phyloP scores from a whole-genome alignment of 92 coral and sea anemone species.

The Chrysogorgia sp. region DNA sequence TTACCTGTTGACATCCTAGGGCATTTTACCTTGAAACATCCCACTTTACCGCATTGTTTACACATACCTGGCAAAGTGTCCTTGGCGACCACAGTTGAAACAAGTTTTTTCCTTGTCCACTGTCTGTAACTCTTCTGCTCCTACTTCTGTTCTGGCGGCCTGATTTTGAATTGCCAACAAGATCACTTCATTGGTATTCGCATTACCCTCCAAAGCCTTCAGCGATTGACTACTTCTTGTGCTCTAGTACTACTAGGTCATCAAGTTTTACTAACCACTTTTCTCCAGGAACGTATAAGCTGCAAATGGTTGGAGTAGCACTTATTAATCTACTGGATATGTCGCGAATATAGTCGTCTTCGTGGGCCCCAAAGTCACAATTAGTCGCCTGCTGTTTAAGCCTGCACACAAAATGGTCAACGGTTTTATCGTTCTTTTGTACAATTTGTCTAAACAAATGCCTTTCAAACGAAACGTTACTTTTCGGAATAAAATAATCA shows the following conservation, averaged over 20 bases:
- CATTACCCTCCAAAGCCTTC: conserved; percentile 32
- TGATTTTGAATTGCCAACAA: neutral
- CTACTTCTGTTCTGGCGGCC: neutral
- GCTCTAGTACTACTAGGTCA: conserved; percentile 37
- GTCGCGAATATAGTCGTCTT: conserved; percentile 51
- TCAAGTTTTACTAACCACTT: conserved; percentile 33
- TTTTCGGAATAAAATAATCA: conserved; percentile 60
- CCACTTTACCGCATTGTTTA: conserved; percentile 35
- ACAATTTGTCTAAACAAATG: conserved; percentile 57
- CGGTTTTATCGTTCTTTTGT: conserved; percentile 40
- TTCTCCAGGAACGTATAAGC: conserved; percentile 29
- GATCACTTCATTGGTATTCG: conserved; percentile 8
- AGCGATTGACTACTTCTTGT: conserved; percentile 43
- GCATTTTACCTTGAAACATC: conserved; percentile 25
- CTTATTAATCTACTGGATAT: conserved; percentile 48
- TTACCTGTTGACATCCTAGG: neutral
- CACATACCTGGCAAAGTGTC: conserved; percentile 46
- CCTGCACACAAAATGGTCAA: conserved; percentile 49
- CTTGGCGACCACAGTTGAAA: conserved; percentile 34
- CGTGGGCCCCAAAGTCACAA: conserved; percentile 40
- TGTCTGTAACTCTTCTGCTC: neutral
- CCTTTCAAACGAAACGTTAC: conserved; percentile 57
- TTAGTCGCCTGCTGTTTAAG: conserved; percentile 39
- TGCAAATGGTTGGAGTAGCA: conserved; percentile 33
- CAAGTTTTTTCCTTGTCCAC: conserved; percentile 12